A percentile compares a stretch with the other conserved stretches of the same genome.
Evolutionary conservation across 2,888 invertebrate genomes (phyloP).

Genomic region (Fragum fragum): DNA sequence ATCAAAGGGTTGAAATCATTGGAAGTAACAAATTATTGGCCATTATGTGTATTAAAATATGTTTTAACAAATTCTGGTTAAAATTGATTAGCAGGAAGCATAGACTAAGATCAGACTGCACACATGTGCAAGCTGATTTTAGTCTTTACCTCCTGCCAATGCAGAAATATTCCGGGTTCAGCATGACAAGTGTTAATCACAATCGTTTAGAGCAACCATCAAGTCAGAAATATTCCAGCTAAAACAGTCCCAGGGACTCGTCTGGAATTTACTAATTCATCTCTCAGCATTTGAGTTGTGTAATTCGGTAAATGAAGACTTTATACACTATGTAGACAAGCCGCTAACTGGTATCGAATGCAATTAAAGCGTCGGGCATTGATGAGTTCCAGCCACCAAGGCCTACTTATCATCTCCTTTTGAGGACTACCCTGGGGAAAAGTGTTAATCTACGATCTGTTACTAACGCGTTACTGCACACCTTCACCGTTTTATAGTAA

Average conservation of each 20-base stretch:
- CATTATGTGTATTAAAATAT: too few relatives aligned
- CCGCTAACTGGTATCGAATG: conserved; percentile 10
- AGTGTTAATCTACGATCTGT: conserved; percentile 2
- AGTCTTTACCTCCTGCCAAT: too few relatives aligned
- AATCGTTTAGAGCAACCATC: too few relatives aligned
- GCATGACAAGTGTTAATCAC: too few relatives aligned
- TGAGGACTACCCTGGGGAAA: conserved; percentile 4
- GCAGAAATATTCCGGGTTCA: too few relatives aligned
- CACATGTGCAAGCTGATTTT: too few relatives aligned
- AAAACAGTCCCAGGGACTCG: neutral
- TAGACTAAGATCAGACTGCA: too few relatives aligned
- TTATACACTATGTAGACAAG: conserved; percentile 8
- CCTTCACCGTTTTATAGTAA: neutral
- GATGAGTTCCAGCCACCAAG: conserved; percentile 9
- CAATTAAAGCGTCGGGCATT: conserved; percentile 11
- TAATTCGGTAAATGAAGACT: neutral
- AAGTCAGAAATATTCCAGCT: too few relatives aligned
- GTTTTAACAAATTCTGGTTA: too few relatives aligned
- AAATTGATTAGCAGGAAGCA: too few relatives aligned
- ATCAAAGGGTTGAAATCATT: too few relatives aligned
- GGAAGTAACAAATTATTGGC: too few relatives aligned
- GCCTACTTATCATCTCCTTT: conserved; percentile 23
- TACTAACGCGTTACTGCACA: neutral
- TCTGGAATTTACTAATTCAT: conserved; percentile 8
- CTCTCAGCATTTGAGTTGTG: conserved; percentile 6